phyloP scores from a whole-genome alignment of 2,113 vertebrate genomes.

The Phrynosoma platyrhinos region DNA sequence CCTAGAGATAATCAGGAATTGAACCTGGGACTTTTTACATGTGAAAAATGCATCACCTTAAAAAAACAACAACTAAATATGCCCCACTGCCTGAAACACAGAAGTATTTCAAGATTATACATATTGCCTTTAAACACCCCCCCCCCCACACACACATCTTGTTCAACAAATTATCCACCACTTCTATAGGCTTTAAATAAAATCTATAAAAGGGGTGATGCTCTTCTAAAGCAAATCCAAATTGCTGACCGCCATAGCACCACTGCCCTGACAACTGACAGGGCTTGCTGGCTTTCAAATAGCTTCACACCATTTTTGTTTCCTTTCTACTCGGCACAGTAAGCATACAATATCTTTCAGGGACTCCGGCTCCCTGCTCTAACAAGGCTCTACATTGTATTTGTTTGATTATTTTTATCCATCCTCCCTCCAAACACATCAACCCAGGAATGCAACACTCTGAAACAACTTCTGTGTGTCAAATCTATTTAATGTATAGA shows the following conservation, averaged over 20 bases:
- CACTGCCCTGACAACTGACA: neutral
- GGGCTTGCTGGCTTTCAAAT: neutral
- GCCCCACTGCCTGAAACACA: no score
- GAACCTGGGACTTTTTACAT: no score
- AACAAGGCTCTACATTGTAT: neutral
- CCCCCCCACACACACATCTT: neutral
- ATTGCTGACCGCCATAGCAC: neutral
- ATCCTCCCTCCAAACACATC: neutral
- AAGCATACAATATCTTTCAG: neutral
- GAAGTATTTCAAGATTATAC: neutral
- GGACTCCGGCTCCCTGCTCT: neutral
- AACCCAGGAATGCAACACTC: neutral
- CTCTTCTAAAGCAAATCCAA: neutral
- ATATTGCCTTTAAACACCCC: neutral
- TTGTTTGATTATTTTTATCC: conserved; percentile 1
- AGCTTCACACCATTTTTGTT: neutral
- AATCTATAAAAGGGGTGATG: neutral
- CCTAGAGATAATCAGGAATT: no score
- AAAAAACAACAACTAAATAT: no score
- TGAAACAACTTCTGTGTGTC: neutral
- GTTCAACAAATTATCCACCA: neutral
- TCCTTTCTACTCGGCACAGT: neutral
- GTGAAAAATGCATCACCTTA: no score
- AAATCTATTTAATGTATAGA: neutral
- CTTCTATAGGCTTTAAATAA: neutral